Evolutionary conservation across 2,113 vertebrate genomes (phyloP).

Genomic region (Zapornia atra): DNA sequence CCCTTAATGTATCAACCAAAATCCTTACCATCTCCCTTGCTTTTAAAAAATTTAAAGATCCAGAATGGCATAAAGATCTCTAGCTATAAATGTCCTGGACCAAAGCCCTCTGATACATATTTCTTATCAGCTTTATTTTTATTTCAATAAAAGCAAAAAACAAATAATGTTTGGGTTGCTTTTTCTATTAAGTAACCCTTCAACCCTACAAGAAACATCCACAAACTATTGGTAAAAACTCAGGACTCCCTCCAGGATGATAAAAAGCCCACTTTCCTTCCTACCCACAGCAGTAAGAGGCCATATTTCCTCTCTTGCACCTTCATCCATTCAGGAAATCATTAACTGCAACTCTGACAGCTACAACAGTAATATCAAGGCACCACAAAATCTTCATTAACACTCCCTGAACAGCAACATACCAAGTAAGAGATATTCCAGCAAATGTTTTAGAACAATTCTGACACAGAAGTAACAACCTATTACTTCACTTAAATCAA

Average conservation of each 20-base stretch:
- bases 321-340: slow-evolving; percentile 11
- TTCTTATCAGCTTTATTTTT: neutral
- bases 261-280: neutral
- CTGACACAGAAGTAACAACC: neutral
- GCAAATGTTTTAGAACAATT: neutral
- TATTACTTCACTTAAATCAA: neutral
- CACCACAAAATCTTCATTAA: slow-evolving; percentile 1
- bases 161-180: neutral
- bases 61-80: neutral
- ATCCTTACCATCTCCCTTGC: neutral
- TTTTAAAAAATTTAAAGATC: neutral
- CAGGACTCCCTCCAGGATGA: neutral
- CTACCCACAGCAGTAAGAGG: neutral
- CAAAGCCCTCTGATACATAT: neutral
- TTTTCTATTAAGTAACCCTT: neutral
- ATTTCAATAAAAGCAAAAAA: neutral
- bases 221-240: neutral
- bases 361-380: neutral
- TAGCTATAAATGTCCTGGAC: neutral
- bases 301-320: neutral
- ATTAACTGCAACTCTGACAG: slow-evolving; percentile 14
- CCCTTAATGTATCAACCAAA: neutral
- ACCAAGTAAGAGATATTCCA: neutral
- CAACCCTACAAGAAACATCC: neutral
- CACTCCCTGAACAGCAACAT: neutral